Base-by-base conservation (phyloP, 2,888 invertebrate species). In the Mesorhabditis spiculigera region DNA sequence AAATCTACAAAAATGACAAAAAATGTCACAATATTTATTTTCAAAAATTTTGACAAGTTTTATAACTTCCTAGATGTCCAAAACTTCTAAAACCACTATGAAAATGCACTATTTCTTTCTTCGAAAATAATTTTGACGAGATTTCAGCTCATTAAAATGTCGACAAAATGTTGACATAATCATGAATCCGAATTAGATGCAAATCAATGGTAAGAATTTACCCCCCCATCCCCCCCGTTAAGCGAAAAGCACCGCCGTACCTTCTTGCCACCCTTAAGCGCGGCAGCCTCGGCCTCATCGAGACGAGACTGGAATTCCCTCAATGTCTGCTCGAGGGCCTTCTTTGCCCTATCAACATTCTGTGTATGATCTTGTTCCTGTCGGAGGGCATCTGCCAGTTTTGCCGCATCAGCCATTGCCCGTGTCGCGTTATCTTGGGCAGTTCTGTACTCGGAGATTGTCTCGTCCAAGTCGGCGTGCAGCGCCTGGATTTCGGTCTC, bases 221-320 rank as follows among this genome's bases (percentile, higher is more conserved):
- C 43, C 6, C 43, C 28, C 28, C 28, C 28, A n/a, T n/a, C n/a
- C n/a, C n/a, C n/a, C n/a, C 28, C 28, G 28, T 28, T 28, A 28
- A 28, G 28, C 28, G 28, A 97, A 90, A 89, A 96, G 96, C 90
- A 93, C 90, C 90, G 81, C 75, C 65, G 10, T 82, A 94, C 93
- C 90, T 95, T 95, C 91, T 95, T 95, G 89, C 96, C 95, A 88
- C 95, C 95, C 90, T 95, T 95, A 85, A 95, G 92, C 72, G 95
- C 95, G 88, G 71, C 71, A 5, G 63, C 64, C 44, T 71, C 95
- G 83, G 95, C 94, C 88, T 95, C 95, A 87, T 95, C 94, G 86
- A 95, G 90, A 87, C 95, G 92, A 86, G 94, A 92, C 89, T 94
- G 94, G 87, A 97, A 90, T 88, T 97, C 96, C 91, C 96, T 96